These are phyloP conservation scores for Lucilia cuprina DNA, from an alignment of 1,140 invertebrate species.

Conservation along the genomic window DNA sequence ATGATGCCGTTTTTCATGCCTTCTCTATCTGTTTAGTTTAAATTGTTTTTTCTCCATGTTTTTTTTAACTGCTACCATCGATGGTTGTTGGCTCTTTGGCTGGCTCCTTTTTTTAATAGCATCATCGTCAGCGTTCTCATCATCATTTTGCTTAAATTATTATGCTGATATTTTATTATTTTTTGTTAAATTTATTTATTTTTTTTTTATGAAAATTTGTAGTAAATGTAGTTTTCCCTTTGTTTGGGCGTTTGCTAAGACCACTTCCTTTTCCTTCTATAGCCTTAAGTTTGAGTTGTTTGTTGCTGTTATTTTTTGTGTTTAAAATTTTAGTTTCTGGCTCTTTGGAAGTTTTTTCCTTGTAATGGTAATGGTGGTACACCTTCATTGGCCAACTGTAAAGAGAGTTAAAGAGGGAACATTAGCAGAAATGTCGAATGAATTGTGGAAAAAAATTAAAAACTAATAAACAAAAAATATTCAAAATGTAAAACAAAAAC, in stretches of 20 bases:
- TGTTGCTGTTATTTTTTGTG: constrained; percentile 30
- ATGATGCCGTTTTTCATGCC: neutral
- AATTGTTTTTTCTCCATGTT: neutral
- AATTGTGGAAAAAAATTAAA: neutral
- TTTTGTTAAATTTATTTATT: neutral
- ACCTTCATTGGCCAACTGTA: constrained; percentile 41
- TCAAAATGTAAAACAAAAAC: too few species aligned
- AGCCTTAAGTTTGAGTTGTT: neutral
- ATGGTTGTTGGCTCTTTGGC: neutral
- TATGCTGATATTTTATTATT: neutral
- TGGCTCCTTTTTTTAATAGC: neutral
- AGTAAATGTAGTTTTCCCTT: neutral
- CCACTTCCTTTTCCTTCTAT: neutral
- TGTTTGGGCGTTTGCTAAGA: neutral
- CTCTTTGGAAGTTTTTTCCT: constrained; percentile 43
- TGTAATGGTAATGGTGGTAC: constrained; percentile 43
- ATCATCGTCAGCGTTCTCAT: neutral
- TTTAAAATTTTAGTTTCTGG: constrained; percentile 40
- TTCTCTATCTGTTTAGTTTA: neutral
- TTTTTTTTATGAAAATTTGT: neutral
- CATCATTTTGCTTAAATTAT: neutral
- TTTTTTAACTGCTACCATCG: neutral
- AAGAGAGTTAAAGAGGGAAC: neutral
- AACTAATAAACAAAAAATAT: too few species aligned
- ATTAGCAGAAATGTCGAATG: too few species aligned